phyloP scores from a whole-genome alignment of 2,797 vertebrate species.

The Kryptopterus vitreolus region DNA sequence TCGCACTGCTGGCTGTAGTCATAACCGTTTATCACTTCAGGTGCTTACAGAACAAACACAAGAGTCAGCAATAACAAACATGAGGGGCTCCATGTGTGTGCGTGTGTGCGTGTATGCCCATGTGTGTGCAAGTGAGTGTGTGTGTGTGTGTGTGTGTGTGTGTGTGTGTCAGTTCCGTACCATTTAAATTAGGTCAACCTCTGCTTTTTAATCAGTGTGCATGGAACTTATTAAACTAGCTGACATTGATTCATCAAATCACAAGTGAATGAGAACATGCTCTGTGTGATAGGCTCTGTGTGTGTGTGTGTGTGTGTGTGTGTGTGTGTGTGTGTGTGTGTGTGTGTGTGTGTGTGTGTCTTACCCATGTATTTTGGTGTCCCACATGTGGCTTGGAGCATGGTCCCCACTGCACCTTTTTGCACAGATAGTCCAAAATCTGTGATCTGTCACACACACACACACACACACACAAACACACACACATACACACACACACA shows the following conservation, averaged over 20 bases:
- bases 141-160: too few relatives aligned
- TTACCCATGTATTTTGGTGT: constrained; percentile 90
- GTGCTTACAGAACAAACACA: constrained; percentile 72
- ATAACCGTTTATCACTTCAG: constrained; percentile 84
- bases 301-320: constrained; percentile 30
- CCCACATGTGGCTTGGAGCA: constrained; percentile 82
- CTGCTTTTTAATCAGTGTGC: constrained; percentile 49
- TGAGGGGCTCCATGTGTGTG: constrained; percentile 18
- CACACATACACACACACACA: background rate
- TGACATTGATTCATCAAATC: constrained; percentile 42
- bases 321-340: constrained; percentile 23
- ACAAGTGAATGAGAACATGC: constrained; percentile 46
- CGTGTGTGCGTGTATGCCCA: background rate
- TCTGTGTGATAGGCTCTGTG: constrained; percentile 10
- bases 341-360: constrained; percentile 46
- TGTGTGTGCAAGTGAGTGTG: too few relatives aligned
- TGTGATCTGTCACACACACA: constrained; percentile 73
- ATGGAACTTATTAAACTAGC: constrained; percentile 46
- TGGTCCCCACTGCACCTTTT: constrained; percentile 77
- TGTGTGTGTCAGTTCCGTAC: constrained; percentile 13
- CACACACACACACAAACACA: constrained; percentile 9
- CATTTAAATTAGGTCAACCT: constrained; percentile 52
- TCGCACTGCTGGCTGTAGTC: constrained; percentile 88
- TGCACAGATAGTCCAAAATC: constrained; percentile 86
- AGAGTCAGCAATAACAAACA: constrained; percentile 43